Evolutionary conservation across 2,113 vertebrate genomes (phyloP), one percentile per base, ranked within the genome.

Genomic region (Myotis lucifugus): DNA sequence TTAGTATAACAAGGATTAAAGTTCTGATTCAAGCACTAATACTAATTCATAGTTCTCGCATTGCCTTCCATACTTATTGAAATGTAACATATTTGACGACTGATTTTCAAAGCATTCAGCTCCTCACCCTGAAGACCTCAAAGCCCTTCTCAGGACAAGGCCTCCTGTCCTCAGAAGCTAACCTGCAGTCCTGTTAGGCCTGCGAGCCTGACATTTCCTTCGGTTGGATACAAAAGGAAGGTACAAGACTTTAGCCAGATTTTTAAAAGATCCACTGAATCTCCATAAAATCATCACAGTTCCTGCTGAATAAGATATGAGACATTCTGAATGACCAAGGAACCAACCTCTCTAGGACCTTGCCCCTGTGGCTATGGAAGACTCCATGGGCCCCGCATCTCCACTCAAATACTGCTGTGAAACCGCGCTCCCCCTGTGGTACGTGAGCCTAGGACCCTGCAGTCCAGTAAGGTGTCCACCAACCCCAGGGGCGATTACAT

Each of bases 1-100:
- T 46, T 0, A 18, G 17, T 18, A 4, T 0, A 10, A 23, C 27
- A 2, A 4, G 2, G 8, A 32, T 10, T 0, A 1, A 25, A 17
- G 78, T 3, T 34, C 72, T 42, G 34, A 21, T 13, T 34, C 27
- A 21, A 23, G 21, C 61, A 2, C 25, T 2, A 6, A 25, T 0
- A 11, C 12, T 52, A 32, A 50, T 15, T 1, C 5, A 18, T 0
- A 27, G 87, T 9, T 21, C 64, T 25, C 40, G 21, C 8, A 11
- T 1, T 18, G 42, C 46, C 29, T 10, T 8, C 74, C 34, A 14
- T 0, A 37, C 66, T 52, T n/a, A 17, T 3, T 10, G 32, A 46
- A 13, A 27, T 3, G 15, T 19, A 8, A 34, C 4, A 0, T 0
- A 11, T 40, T 1, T 90, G 10, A 61, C 13, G 12, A 48, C 48